Conservation (phyloP, 2,888 invertebrate species). For the Sphaeridia pumilis region DNA sequence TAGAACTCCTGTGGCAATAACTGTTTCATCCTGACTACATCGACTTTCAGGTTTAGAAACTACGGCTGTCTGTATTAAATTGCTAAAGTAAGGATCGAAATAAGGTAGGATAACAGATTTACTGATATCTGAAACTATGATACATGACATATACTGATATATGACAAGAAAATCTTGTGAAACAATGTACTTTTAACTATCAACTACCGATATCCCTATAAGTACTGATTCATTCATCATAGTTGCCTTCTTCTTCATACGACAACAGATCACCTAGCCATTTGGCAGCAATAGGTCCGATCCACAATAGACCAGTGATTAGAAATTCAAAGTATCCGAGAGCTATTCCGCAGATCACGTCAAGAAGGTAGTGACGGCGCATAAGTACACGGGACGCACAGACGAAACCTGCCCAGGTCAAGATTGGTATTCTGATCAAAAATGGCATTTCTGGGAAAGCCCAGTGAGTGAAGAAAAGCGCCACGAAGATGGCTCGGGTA, state of each 20-base stretch:
- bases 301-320: slow-evolving; percentile 54
- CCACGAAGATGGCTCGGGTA: slow-evolving; percentile 65
- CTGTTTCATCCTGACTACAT: too few relatives aligned
- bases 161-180: too few relatives aligned
- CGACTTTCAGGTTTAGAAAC: too few relatives aligned
- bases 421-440: slow-evolving; percentile 51
- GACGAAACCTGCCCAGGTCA: slow-evolving; percentile 63
- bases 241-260: slow-evolving; percentile 25
- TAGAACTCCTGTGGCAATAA: too few relatives aligned
- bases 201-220: too few relatives aligned
- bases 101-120: too few relatives aligned
- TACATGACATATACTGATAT: too few relatives aligned
- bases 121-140: too few relatives aligned
- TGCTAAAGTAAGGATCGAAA: too few relatives aligned
- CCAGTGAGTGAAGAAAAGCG: slow-evolving; percentile 51
- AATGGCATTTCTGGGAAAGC: slow-evolving; percentile 39
- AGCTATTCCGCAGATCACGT: slow-evolving; percentile 61
- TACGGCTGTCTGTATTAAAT: too few relatives aligned
- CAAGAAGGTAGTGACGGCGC: slow-evolving; percentile 75
- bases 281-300: slow-evolving; percentile 51
- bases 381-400: slow-evolving; percentile 67
- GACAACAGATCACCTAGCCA: slow-evolving; percentile 51
- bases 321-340: slow-evolving; percentile 57
- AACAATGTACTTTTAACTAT: too few relatives aligned
- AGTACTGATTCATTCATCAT: too few relatives aligned